These are phyloP conservation scores for Penaeus japonicus DNA, from an alignment of 1,140 invertebrate genomes.

Conservation along the genomic window DNA sequence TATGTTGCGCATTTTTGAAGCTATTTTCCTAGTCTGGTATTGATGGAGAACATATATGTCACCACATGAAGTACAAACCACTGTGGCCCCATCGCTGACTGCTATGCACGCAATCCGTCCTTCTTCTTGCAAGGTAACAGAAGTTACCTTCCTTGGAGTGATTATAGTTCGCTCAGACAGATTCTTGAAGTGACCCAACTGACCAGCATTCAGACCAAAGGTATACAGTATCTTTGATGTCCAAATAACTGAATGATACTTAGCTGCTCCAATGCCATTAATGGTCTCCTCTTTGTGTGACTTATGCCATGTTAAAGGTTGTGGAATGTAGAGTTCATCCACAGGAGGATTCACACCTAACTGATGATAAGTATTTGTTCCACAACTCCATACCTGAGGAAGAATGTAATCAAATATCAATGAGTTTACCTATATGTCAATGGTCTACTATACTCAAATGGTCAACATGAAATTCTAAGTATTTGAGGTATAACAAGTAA, in stretches of 20 bases:
- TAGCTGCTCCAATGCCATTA: constrained; percentile 70
- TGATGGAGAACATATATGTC: constrained; percentile 77
- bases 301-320: constrained; percentile 62
- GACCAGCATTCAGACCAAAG: constrained; percentile 79
- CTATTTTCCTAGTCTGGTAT: constrained; percentile 75
- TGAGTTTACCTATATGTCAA: too few species aligned
- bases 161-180: constrained; percentile 57
- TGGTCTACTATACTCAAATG: too few species aligned
- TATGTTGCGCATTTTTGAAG: constrained; percentile 69
- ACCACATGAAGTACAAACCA: constrained; percentile 72
- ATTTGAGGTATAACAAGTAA: too few species aligned
- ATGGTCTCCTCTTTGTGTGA: constrained; percentile 60
- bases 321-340: constrained; percentile 68
- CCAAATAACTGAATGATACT: constrained; percentile 76
- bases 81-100: constrained; percentile 75
- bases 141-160: constrained; percentile 65
- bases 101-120: constrained; percentile 66
- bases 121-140: constrained; percentile 59
- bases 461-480: too few species aligned
- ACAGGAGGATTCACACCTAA: constrained; percentile 70
- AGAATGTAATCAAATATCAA: not conserved
- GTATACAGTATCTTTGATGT: constrained; percentile 69
- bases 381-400: constrained; percentile 72
- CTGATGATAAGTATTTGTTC: constrained; percentile 73
- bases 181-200: constrained; percentile 70